A percentile compares a stretch with the other conserved stretches of the same genome.
Conservation (phyloP, 2,888 invertebrate genomes). For the Parapristionchus giblindavisi region DNA sequence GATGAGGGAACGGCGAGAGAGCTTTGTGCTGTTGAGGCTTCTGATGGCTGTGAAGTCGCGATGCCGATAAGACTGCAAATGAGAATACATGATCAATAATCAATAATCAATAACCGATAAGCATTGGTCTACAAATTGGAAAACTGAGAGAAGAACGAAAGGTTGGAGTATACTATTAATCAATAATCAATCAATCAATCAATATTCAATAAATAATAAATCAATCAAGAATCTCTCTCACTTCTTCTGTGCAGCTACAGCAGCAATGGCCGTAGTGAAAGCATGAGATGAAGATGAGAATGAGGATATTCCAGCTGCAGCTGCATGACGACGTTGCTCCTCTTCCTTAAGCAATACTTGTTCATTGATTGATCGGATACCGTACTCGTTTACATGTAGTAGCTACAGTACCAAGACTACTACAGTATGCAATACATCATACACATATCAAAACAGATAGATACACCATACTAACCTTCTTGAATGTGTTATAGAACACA, state of each 20-base stretch:
- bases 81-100: no score
- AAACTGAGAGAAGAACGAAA: no score
- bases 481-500: conserved; percentile 55
- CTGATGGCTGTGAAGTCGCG: neutral
- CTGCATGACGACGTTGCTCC: neutral
- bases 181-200: no score
- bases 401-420: neutral
- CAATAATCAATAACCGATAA: no score
- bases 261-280: neutral
- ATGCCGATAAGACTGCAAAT: conserved; percentile 33
- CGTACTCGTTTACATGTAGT: neutral
- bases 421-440: neutral
- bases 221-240: conserved; percentile 2
- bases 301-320: neutral
- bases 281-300: neutral
- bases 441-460: no score
- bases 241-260: conserved; percentile 28
- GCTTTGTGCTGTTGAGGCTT: neutral
- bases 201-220: no score
- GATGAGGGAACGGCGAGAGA: conserved; percentile 16
- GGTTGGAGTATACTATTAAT: no score
- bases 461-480: conserved; percentile 28
- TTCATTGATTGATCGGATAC: neutral
- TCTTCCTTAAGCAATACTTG: neutral
- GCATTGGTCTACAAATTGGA: no score